Conservation (phyloP, 2,888 invertebrate genomes). For the Schizotus pectinicornis region DNA sequence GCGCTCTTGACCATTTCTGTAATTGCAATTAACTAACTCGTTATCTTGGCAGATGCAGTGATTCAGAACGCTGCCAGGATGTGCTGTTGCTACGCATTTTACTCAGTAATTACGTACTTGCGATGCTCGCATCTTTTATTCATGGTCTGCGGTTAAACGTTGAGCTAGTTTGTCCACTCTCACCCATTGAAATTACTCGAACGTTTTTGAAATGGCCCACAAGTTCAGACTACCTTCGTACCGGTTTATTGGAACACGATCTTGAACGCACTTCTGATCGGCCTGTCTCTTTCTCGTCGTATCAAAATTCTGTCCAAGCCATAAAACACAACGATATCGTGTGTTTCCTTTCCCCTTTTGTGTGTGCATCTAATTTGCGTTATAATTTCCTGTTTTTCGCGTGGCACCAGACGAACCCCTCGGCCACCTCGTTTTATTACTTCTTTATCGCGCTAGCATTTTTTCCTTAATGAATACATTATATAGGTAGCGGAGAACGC, state of each 20-base stretch:
- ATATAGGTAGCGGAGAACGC: constrained; percentile 21
- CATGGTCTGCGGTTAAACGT: constrained; percentile 24
- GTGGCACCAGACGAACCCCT: constrained; percentile 23
- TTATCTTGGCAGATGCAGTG: not conserved
- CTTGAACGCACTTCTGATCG: constrained; percentile 18
- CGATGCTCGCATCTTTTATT: constrained; percentile 31
- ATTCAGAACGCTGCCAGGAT: constrained; percentile 1
- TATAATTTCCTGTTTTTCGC: constrained; percentile 25
- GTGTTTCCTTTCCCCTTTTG: too few relatives aligned
- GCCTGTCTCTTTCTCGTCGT: too few relatives aligned
- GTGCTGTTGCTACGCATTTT: constrained; percentile 15
- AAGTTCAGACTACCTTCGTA: constrained; percentile 9
- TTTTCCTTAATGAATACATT: constrained; percentile 25
- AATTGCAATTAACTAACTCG: too few relatives aligned
- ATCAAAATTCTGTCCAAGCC: too few relatives aligned
- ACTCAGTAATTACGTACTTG: constrained; percentile 23
- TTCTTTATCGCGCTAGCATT: constrained; percentile 28
- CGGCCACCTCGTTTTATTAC: constrained; percentile 15
- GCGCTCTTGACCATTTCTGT: too few relatives aligned
- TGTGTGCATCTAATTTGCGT: constrained; percentile 22
- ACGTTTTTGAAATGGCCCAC: constrained; percentile 14
- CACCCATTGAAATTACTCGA: constrained; percentile 30
- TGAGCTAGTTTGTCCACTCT: constrained; percentile 31
- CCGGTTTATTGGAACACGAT: constrained; percentile 32
- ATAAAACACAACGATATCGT: too few relatives aligned